These are phyloP conservation scores for Luperina nickerlii DNA, from an alignment of 2,888 invertebrate species.

Conservation along the genomic window DNA sequence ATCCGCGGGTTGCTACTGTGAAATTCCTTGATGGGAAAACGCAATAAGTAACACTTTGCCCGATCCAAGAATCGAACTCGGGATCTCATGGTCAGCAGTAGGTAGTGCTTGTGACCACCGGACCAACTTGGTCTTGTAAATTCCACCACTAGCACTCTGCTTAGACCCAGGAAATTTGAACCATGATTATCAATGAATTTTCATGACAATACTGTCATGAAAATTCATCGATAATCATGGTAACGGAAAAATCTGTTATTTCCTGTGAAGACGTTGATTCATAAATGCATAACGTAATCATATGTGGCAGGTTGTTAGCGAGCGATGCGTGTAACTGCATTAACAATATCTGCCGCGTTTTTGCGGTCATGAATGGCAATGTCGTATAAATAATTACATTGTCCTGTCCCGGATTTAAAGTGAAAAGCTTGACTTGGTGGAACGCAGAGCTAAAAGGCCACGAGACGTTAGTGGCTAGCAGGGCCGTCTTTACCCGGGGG, in stretches of 20 bases:
- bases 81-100: neutral
- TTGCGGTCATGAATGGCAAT: conserved; percentile 7
- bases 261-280: conserved; percentile 16
- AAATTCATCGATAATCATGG: too few species aligned
- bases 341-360: neutral
- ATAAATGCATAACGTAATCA: conserved; percentile 10
- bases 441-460: neutral
- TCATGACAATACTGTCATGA: conserved; percentile 2
- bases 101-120: neutral
- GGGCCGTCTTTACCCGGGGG: too few species aligned
- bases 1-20: neutral
- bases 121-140: neutral
- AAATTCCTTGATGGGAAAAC: neutral
- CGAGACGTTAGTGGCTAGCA: too few species aligned
- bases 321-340: conserved; percentile 6
- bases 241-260: conserved; percentile 5
- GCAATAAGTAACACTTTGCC: neutral
- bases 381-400: neutral
- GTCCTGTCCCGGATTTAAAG: neutral
- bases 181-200: conserved; percentile 4
- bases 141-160: neutral
- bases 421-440: neutral
- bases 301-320: conserved; percentile 6
- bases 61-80: neutral
- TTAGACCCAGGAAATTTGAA: conserved; percentile 1